Evolutionary conservation across 2,888 invertebrate genomes (phyloP), one percentile per base, ranked within the genome.

Genomic region (Ceratothoa steindachneri): DNA sequence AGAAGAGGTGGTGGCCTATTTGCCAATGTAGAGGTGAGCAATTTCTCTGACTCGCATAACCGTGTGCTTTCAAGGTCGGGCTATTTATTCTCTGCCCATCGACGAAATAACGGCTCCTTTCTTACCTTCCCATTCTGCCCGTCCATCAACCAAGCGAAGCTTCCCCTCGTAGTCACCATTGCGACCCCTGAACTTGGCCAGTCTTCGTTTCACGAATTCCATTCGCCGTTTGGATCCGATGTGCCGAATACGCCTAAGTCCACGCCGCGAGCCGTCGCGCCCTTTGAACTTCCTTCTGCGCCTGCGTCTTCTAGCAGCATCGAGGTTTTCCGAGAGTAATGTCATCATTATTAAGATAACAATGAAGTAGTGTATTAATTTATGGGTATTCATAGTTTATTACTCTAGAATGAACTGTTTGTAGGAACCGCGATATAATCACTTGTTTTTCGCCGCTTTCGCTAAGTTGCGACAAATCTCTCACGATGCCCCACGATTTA

Each of bases 101-200:
- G n/a, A n/a, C n/a, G n/a, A n/a, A n/a, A n/a, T n/a, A n/a, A n/a
- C n/a, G n/a, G n/a, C n/a, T n/a, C n/a, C n/a, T n/a, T n/a, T 19
- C 74, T 73, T 30, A 79, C 79, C 79, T 68, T 79, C 79, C 66
- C 67, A 79, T 19, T 79, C 79, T 3, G 69, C 76, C 1, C 79
- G 64, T n/a, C 79, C 79, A 19, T 76, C 79, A 0, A 72, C 66
- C 15, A 79, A 74, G 2, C 79, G 15, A 15, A 76, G 27, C 2
- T 67, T 31, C 4, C 76, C 79, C 28, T 76, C 74, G n/a, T 69
- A 41, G 19, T 60, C 31, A 2, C 64, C 55, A 5, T 28, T 53
- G 41, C 67, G 41, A 12, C 52, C 71, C 31, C 71, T 74, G 22
- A 67, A 67, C 55, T 52, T 53, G 53, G 41, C 52, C 31, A 79